Evolutionary conservation across 2,113 vertebrate species (phyloP).

Genomic region (Ibidorhyncha struthersii): DNA sequence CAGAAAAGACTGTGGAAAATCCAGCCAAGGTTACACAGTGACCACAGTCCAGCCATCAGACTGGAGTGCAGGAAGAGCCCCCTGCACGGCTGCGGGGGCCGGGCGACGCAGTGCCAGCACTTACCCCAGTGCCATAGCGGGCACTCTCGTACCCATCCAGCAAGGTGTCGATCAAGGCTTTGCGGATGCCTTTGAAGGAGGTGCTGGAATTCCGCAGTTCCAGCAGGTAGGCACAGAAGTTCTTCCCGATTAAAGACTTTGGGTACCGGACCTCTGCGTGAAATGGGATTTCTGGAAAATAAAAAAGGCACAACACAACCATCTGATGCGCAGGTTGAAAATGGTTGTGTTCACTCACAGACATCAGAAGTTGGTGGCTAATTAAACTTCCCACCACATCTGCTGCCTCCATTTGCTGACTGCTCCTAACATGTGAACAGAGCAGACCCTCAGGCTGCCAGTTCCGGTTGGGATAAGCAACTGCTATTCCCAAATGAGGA

Average conservation of each 20-base stretch:
- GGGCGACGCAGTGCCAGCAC: not conserved
- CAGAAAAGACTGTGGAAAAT: not conserved
- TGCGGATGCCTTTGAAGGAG: slow-evolving; percentile 79
- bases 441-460: not conserved
- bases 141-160: slow-evolving; percentile 91
- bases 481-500: not conserved
- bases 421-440: fast-evolving
- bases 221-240: slow-evolving; percentile 87
- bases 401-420: no score
- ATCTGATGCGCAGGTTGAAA: fast-evolving
- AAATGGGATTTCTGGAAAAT: slow-evolving; percentile 84
- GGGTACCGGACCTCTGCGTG: slow-evolving; percentile 78
- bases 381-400: not conserved
- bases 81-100: not conserved
- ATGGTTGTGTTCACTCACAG: fast-evolving
- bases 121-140: slow-evolving; percentile 89
- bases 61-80: not conserved
- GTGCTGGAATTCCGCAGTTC: slow-evolving; percentile 85
- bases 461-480: fast-evolving
- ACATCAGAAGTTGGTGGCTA: fast-evolving
- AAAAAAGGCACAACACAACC: not conserved
- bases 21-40: fast-evolving
- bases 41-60: fast-evolving
- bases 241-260: slow-evolving; percentile 85
- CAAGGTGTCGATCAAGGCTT: slow-evolving; percentile 82